Evolutionary conservation across 2,113 vertebrate species (phyloP), one percentile per base, ranked within the genome.

Genomic region (Pseudopipra pipra): DNA sequence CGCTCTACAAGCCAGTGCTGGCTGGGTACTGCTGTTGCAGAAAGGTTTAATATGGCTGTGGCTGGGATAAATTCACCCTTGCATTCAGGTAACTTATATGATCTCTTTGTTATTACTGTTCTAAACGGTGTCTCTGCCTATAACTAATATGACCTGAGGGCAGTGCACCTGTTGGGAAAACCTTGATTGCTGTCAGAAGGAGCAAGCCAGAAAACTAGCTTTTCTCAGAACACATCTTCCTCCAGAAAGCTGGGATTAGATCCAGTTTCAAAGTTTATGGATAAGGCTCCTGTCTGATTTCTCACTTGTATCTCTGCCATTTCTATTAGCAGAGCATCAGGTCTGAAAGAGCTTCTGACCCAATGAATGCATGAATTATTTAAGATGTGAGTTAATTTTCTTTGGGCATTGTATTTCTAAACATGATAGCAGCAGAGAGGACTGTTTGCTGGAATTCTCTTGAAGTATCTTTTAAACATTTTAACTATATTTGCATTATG

Each of bases 361-460:
- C 90, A 90, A 68, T 68, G 81, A 96, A 87, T 52, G 79, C 73
- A 81, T 92, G 85, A 92, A 96, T 96, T 96, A 96, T 91, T 96
- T 86, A 96, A 95, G 92, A 84, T 0, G 3, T 56, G 82, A 89
- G 85, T 89, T 94, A 88, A 93, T 96, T 96, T 92, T 95, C 82
- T 92, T 44, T 5, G 9, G 72, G 80, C 76, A 44, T 61, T 84
- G 47, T 80, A 83, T 85, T 88, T 90, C 83, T 81, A 84, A 84
- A 68, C 41, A 14, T 12, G 79, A 74, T 88, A 84, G 44, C 73
- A 78, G 79, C 68, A 95, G 56, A 80, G 54, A 81, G 44, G 24
- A 39, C 51, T 71, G 55, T 65, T 90, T 93, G 72, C 85, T 91
- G 78, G 78, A 93, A 94, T 86, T 92, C 67, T 59, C 70, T 44